phyloP scores from a whole-genome alignment of 2,113 vertebrate genomes.

The Dolichallabes microphthalmus region DNA sequence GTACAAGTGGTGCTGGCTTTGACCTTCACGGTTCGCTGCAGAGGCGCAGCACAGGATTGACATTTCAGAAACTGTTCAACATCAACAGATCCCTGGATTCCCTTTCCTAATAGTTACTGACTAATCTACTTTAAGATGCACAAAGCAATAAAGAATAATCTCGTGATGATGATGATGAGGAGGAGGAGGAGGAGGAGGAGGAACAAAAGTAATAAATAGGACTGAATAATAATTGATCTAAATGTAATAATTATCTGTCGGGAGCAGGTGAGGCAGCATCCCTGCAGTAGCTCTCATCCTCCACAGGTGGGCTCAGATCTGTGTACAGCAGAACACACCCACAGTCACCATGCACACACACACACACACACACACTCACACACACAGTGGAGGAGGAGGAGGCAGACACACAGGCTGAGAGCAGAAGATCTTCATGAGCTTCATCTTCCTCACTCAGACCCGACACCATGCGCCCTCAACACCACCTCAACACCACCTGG shows the following conservation, averaged over 20 bases:
- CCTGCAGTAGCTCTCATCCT: slow-evolving; percentile 5
- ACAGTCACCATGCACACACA: background rate
- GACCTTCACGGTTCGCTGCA: too few relatives aligned
- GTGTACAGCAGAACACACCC: slow-evolving; percentile 14
- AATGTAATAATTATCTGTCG: background rate
- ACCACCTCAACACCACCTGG: background rate
- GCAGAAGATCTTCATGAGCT: slow-evolving; percentile 5
- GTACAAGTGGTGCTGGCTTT: too few relatives aligned
- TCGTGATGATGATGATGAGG: background rate
- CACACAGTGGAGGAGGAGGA: slow-evolving; percentile 20
- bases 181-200: background rate
- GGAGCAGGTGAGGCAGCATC: slow-evolving; percentile 57
- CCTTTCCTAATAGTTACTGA: background rate
- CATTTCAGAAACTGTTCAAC: background rate
- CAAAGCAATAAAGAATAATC: background rate
- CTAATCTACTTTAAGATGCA: background rate
- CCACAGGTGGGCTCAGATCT: slow-evolving; percentile 26
- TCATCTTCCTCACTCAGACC: background rate
- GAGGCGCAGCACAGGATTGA: background rate
- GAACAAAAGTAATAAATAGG: background rate
- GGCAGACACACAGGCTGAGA: background rate
- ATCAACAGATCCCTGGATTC: background rate
- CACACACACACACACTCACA: slow-evolving; percentile 17
- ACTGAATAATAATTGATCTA: background rate
- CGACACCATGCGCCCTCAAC: slow-evolving; percentile 21